Evolutionary conservation across 2,113 vertebrate species (phyloP).

Genomic region (Gymnobelideus leadbeateri): DNA sequence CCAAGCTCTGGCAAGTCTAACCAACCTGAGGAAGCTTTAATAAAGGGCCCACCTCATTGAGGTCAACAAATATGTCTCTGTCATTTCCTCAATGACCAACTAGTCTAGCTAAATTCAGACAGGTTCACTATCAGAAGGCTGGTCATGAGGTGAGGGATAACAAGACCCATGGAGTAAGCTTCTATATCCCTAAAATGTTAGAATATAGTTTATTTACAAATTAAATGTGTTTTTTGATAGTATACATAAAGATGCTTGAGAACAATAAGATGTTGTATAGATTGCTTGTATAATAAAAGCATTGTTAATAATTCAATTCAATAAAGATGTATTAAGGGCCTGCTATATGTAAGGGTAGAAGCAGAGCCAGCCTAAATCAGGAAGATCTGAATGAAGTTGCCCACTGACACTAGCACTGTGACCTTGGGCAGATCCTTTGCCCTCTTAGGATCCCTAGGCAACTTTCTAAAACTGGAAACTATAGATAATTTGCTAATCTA

Average conservation of each 20-base stretch:
- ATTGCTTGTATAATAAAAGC: neutral
- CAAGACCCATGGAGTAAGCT: neutral
- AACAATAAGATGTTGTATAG: neutral
- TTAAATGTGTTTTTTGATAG: neutral
- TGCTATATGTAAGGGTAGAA: neutral
- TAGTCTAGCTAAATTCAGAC: neutral
- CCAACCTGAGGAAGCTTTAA: neutral
- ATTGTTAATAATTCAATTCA: neutral
- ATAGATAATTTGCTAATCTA: neutral
- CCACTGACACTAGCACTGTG: neutral
- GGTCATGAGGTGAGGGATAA: neutral
- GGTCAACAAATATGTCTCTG: neutral
- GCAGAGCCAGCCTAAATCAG: neutral
- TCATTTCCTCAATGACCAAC: neutral
- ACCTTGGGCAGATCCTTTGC: neutral
- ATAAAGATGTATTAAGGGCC: neutral
- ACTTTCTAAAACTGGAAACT: neutral
- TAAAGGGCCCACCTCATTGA: neutral
- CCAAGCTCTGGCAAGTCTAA: neutral
- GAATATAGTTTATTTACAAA: neutral
- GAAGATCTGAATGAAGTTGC: neutral
- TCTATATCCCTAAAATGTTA: neutral
- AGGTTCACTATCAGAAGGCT: neutral
- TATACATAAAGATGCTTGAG: neutral
- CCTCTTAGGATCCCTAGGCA: neutral